Base-by-base conservation (phyloP, 2,888 invertebrate genomes). In the Amblyjoppa proteus region DNA sequence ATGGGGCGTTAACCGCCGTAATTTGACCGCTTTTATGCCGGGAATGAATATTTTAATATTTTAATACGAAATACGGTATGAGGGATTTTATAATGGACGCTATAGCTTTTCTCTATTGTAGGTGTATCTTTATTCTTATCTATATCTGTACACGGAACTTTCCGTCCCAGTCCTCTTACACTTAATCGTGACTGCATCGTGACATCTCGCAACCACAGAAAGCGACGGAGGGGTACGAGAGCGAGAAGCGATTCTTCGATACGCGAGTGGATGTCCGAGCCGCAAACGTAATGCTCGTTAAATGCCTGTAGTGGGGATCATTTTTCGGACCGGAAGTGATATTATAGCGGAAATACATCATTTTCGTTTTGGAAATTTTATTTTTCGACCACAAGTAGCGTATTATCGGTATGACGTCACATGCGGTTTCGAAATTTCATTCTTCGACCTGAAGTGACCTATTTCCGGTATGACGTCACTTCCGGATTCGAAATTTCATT, bases 31-130 rank as follows among this genome's bases (percentile, higher is more conserved):
- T 89, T 92, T 92, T 92, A 92, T 91, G 89, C 90, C 88, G 85
- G 88, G 92, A 93, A 93, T 93, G 93, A 93, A 93, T 93, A 93
- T 93, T 92, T 93, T 92, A 93, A 93, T 93, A 93, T 93, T 92
- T 93, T 93, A 93, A 93, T 93, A 92, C 91, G 90, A 91, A 91
- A 92, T 92, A 92, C 89, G 90, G 90, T 90, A 90, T 90, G 90
- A 90, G 89, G 90, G 90, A 91, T 91, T 92, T 92, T 91, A 92
- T 88, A 90, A 84, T 79, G 87, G 68, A 28, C 66, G n/a, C 28
- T 74, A 41, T 79, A 75, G 66, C 69, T 64, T 90, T 88, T 90
- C 88, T 90, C 90, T 91, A 91, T 91, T 90, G 90, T 90, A 87
- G 86, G 86, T 88, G 86, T 89, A 73, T 80, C 80, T 80, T 70